Conservation (phyloP, 2,113 vertebrate species). For the Lutjanus erythropterus region DNA sequence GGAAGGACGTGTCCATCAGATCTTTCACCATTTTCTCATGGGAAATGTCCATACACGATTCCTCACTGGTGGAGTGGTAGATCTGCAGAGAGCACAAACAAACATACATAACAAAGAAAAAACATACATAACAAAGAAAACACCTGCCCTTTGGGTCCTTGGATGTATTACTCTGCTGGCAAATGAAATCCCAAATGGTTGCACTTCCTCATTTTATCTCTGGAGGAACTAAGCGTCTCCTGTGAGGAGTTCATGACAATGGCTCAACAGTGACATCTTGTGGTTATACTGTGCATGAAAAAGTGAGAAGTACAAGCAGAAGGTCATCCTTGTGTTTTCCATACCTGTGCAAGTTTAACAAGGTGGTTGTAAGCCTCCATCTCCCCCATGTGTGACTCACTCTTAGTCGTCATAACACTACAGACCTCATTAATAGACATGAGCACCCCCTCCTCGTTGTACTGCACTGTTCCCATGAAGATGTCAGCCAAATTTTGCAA, state of each 20-base stretch:
- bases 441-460: constrained; percentile 82
- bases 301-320: background rate
- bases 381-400: constrained; percentile 5
- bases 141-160: background rate
- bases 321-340: background rate
- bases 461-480: constrained; percentile 88
- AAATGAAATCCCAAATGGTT: background rate
- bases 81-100: constrained; percentile 67
- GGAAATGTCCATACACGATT: constrained; percentile 83
- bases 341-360: constrained; percentile 76
- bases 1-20: constrained; percentile 75
- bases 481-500: constrained; percentile 85
- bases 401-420: constrained; percentile 78
- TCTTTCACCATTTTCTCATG: constrained; percentile 71
- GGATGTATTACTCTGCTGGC: background rate
- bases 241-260: background rate
- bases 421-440: constrained; percentile 83
- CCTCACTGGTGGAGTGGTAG: constrained; percentile 64
- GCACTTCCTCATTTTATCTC: background rate
- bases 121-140: background rate
- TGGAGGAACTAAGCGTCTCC: background rate
- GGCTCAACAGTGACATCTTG: constrained; percentile 58
- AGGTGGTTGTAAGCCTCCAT: constrained; percentile 74
- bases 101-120: background rate
- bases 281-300: constrained; percentile 20